phyloP scores from a whole-genome alignment of 2,888 invertebrate species.

The Papilio elwesi region DNA sequence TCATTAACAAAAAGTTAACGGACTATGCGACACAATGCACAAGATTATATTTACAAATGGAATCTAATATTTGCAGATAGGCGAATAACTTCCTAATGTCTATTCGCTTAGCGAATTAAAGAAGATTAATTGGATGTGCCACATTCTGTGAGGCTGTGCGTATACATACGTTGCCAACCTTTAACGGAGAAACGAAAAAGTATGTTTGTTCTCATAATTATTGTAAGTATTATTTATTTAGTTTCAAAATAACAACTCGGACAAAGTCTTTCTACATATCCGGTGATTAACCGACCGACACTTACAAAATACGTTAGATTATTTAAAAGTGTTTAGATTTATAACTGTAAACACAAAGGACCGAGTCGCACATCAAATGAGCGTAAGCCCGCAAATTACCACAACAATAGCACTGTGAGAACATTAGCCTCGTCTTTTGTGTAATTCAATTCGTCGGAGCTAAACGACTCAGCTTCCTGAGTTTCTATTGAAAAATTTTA shows the following conservation, averaged over 20 bases:
- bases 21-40: too few species aligned
- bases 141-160: too few species aligned
- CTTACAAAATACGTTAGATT: neutral
- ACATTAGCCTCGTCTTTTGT: neutral
- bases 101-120: too few species aligned
- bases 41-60: too few species aligned
- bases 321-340: constrained; percentile 8
- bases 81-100: too few species aligned
- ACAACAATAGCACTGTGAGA: constrained; percentile 23
- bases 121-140: too few species aligned
- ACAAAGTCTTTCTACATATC: neutral
- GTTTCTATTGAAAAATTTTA: neutral
- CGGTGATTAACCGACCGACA: neutral
- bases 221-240: too few species aligned
- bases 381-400: constrained; percentile 15
- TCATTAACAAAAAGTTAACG: too few species aligned
- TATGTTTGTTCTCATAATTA: too few species aligned
- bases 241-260: neutral
- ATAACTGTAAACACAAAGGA: constrained; percentile 11
- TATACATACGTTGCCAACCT: too few species aligned
- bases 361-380: constrained; percentile 15
- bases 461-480: neutral
- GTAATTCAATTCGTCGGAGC: neutral
- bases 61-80: too few species aligned
- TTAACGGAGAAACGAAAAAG: too few species aligned